Conservation (phyloP, 1,140 invertebrate species). For the Atta cephalotes region DNA sequence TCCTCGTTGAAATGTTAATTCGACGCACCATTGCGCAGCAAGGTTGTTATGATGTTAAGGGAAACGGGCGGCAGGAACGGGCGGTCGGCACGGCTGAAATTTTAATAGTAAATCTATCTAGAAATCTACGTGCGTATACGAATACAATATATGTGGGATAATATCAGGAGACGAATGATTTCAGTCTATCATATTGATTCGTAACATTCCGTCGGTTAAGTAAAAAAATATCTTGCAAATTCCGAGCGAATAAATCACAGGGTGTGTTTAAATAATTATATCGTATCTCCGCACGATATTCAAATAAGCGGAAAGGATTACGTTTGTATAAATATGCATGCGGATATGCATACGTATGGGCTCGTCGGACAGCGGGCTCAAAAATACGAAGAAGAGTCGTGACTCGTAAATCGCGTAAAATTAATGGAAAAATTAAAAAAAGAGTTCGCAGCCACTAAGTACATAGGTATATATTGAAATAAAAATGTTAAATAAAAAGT, state of each 20-base stretch:
- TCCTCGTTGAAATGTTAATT: conserved; percentile 69
- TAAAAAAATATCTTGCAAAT: conserved; percentile 46
- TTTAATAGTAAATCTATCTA: conserved; percentile 59
- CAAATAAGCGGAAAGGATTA: conserved; percentile 60
- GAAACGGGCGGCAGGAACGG: conserved; percentile 8
- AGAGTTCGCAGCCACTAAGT: neutral
- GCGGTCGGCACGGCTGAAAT: conserved; percentile 40
- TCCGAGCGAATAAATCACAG: conserved; percentile 32
- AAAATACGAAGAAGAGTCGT: conserved; percentile 49
- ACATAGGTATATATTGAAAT: conserved; percentile 6
- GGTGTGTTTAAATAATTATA: conserved; percentile 57
- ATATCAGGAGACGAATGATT: conserved; percentile 21
- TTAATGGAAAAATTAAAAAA: conserved; percentile 48
- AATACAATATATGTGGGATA: neutral
- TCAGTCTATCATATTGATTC: conserved; percentile 6
- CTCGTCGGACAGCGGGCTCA: conserved; percentile 27
- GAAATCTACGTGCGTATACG: conserved; percentile 11
- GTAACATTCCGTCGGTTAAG: conserved; percentile 11
- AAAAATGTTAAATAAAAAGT: conserved; percentile 17
- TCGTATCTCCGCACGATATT: conserved; percentile 48
- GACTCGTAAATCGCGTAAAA: conserved; percentile 49
- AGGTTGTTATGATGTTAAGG: conserved; percentile 39
- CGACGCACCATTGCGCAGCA: conserved; percentile 36
- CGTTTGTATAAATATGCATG: conserved; percentile 60
- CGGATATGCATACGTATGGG: conserved; percentile 50